Conservation (phyloP, 2,888 invertebrate genomes). For the Parochlus steinenii region DNA sequence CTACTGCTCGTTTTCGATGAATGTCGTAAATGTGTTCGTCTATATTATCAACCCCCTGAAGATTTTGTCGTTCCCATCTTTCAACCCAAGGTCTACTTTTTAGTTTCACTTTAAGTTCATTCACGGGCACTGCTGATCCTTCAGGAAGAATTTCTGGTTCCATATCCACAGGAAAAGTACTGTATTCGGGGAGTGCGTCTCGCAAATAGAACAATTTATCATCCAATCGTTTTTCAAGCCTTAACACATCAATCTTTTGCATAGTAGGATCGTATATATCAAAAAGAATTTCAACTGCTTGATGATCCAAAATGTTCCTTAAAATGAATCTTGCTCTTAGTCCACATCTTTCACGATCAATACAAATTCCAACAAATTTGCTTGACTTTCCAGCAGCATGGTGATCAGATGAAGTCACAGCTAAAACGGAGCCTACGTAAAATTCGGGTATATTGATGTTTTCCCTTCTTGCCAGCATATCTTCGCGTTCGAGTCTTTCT, state of each 20-base stretch:
- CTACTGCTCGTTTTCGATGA: conserved; percentile 35
- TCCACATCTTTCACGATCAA: conserved; percentile 65
- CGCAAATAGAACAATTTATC: conserved; percentile 72
- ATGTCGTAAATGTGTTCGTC: conserved; percentile 38
- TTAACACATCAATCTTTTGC: conserved; percentile 74
- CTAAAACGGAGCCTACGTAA: conserved; percentile 87
- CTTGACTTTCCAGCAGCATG: conserved; percentile 71
- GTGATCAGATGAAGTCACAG: conserved; percentile 72
- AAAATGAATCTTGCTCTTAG: conserved; percentile 71
- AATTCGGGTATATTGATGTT: conserved; percentile 90
- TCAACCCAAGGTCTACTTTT: conserved; percentile 81
- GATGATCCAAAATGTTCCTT: conserved; percentile 84
- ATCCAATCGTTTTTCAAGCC: conserved; percentile 85
- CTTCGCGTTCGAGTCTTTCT: conserved; percentile 78
- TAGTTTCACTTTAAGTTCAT: conserved; percentile 51
- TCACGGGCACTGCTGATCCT: conserved; percentile 62
- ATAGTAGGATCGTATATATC: conserved; percentile 90
- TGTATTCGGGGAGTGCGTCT: conserved; percentile 81
- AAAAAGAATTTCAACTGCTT: conserved; percentile 58
- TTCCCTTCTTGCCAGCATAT: conserved; percentile 68
- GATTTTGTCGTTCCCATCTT: conserved; percentile 67
- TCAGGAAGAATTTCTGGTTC: conserved; percentile 64
- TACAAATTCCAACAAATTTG: conserved; percentile 81
- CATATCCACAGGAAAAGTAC: conserved; percentile 86
- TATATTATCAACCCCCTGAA: conserved; percentile 53